Percentiles rank a stretch among this genome's conserved stretches.
These are phyloP conservation scores for Lucilia cuprina DNA, from an alignment of 1,140 invertebrate genomes.

Conservation along the genomic window DNA sequence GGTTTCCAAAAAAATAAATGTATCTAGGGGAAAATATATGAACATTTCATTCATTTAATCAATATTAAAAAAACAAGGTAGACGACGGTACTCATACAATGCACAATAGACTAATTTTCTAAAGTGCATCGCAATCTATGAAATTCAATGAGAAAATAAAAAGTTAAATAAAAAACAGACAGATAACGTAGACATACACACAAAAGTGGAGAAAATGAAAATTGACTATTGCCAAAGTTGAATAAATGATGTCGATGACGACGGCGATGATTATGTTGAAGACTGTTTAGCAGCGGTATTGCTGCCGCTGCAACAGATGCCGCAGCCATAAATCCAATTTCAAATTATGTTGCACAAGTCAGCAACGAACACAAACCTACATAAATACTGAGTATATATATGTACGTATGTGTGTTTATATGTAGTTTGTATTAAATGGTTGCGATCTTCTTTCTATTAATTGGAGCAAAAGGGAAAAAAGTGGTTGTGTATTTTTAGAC, in stretches of 20 bases:
- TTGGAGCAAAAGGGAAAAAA: neutral
- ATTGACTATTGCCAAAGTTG: neutral
- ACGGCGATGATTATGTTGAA: neutral
- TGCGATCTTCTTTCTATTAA: neutral
- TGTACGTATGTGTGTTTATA: too few relatives aligned
- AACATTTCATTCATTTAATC: neutral
- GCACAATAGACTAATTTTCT: conserved; percentile 11
- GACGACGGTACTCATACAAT: neutral
- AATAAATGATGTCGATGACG: neutral
- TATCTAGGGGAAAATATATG: too few relatives aligned
- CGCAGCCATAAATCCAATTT: neutral
- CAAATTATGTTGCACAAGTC: conserved; percentile 1
- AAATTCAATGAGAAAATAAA: neutral
- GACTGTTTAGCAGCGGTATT: neutral
- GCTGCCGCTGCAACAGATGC: neutral
- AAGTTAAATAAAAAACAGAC: conserved; percentile 5
- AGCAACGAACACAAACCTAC: neutral
- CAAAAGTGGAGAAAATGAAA: neutral
- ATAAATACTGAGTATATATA: neutral
- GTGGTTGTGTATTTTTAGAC: neutral
- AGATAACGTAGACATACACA: neutral
- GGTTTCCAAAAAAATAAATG: neutral
- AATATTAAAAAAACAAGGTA: neutral
- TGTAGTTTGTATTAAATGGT: too few relatives aligned
- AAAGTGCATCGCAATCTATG: conserved; percentile 19